phyloP scores from a whole-genome alignment of 2,113 vertebrate species.

The Hyperoodon ampullatus region DNA sequence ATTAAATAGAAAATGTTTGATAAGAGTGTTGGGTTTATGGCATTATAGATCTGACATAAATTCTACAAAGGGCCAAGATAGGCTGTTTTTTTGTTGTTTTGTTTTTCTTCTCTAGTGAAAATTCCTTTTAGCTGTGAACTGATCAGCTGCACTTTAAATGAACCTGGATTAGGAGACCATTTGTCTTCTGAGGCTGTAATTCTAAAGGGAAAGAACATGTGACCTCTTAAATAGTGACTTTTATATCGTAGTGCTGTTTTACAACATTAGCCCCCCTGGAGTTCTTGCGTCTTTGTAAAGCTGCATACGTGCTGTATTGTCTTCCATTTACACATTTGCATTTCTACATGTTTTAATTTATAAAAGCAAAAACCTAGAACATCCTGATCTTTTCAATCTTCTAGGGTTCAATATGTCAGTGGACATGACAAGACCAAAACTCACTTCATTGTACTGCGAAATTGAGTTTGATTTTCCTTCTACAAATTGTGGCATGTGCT shows the following conservation, averaged over 20 bases:
- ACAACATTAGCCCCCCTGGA: slow-evolving; percentile 15
- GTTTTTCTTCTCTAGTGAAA: slow-evolving; percentile 55
- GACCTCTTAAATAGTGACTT: slow-evolving; percentile 9
- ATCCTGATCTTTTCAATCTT: slow-evolving; percentile 53
- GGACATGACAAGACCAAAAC: slow-evolving; percentile 74
- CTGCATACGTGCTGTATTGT: background rate
- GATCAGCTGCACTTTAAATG: slow-evolving; percentile 81
- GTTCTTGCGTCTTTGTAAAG: slow-evolving; percentile 18
- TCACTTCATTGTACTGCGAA: slow-evolving; percentile 68
- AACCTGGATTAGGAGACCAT: slow-evolving; percentile 73
- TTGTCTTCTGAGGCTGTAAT: slow-evolving; percentile 66
- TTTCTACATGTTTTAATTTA: background rate
- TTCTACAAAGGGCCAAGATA: slow-evolving; percentile 61
- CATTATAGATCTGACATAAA: slow-evolving; percentile 79
- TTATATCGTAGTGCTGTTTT: background rate
- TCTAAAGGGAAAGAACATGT: slow-evolving; percentile 44
- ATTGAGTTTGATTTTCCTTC: slow-evolving; percentile 75
- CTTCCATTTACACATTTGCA: background rate
- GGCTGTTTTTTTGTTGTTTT: background rate
- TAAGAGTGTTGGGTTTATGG: slow-evolving; percentile 70
- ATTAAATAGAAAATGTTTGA: slow-evolving; percentile 80
- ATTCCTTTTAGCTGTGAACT: slow-evolving; percentile 76
- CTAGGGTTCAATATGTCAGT: slow-evolving; percentile 67
- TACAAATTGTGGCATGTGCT: slow-evolving; percentile 36
- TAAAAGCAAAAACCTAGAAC: slow-evolving; percentile 32